Evolutionary conservation across 2,797 vertebrate species (phyloP).

Genomic region (Sebastes taczanowskii): DNA sequence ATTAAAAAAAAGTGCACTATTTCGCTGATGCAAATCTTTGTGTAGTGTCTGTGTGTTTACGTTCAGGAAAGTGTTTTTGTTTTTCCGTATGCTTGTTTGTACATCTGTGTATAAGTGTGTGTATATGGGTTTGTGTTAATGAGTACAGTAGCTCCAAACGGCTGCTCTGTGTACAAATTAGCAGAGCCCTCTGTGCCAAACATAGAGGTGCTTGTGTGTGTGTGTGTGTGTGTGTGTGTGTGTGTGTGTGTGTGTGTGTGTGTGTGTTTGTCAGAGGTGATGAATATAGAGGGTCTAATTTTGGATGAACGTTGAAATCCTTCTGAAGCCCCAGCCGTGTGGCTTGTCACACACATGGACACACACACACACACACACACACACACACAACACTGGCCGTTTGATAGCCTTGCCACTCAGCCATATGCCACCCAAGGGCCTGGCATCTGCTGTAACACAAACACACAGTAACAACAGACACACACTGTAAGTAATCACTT

Average conservation of each 20-base stretch:
- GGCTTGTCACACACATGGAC: conserved; percentile 26
- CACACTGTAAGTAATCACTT: conserved; percentile 30
- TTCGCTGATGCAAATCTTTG: neutral
- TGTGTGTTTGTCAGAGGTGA: conserved; percentile 29
- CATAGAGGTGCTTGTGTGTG: conserved; percentile 38
- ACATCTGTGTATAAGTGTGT: neutral
- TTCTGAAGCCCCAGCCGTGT: conserved; percentile 14
- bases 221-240: conserved; percentile 49
- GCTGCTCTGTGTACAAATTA: conserved; percentile 69
- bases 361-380: conserved; percentile 1
- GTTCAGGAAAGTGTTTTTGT: neutral
- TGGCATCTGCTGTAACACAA: conserved; percentile 74
- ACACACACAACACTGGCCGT: conserved; percentile 44
- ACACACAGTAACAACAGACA: conserved; percentile 36
- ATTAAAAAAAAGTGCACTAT: neutral
- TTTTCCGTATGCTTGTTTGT: neutral
- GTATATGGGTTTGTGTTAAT: conserved; percentile 48
- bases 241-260: conserved; percentile 53
- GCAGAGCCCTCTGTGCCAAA: conserved; percentile 58
- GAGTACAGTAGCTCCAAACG: conserved; percentile 49
- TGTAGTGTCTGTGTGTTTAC: neutral
- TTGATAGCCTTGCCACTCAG: conserved; percentile 76
- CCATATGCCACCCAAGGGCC: conserved; percentile 73
- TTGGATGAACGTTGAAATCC: conserved; percentile 35
- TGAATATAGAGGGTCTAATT: conserved; percentile 41